These are phyloP conservation scores for Cnemophilus loriae DNA, from an alignment of 2,113 vertebrate genomes.

Conservation along the genomic window DNA sequence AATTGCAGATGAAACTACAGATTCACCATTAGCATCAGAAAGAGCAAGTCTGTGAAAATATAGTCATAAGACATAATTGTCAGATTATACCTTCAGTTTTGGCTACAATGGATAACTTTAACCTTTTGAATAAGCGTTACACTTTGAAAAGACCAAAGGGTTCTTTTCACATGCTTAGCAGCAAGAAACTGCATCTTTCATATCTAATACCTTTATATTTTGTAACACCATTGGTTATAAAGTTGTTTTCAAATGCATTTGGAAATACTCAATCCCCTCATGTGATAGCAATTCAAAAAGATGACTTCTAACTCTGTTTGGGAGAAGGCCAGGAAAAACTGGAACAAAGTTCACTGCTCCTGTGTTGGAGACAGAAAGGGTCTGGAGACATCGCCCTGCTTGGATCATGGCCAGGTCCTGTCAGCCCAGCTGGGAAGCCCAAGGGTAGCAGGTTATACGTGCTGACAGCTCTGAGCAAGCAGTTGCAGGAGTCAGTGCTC, in stretches of 20 bases:
- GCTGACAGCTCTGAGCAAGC: neutral
- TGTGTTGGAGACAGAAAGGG: neutral
- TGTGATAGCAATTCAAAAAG: neutral
- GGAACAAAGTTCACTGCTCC: neutral
- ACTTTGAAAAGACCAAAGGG: neutral
- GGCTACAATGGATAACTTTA: neutral
- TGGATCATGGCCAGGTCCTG: neutral
- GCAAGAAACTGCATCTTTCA: neutral
- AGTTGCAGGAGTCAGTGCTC: neutral
- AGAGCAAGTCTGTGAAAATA: neutral
- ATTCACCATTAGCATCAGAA: neutral
- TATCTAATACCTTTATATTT: neutral
- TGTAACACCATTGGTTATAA: neutral
- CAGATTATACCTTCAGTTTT: neutral
- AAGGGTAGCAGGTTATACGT: neutral
- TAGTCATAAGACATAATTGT: neutral
- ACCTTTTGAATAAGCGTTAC: neutral
- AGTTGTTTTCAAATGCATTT: neutral
- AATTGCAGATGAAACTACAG: neutral
- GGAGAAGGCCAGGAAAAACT: neutral
- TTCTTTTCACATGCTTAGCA: neutral
- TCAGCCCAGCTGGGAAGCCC: neutral
- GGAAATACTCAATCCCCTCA: neutral
- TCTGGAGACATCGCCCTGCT: neutral
- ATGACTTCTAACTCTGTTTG: neutral